Evolutionary conservation across 2,888 invertebrate genomes (phyloP), one percentile per base, ranked within the genome.

Genomic region (Acrobasis repandana): DNA sequence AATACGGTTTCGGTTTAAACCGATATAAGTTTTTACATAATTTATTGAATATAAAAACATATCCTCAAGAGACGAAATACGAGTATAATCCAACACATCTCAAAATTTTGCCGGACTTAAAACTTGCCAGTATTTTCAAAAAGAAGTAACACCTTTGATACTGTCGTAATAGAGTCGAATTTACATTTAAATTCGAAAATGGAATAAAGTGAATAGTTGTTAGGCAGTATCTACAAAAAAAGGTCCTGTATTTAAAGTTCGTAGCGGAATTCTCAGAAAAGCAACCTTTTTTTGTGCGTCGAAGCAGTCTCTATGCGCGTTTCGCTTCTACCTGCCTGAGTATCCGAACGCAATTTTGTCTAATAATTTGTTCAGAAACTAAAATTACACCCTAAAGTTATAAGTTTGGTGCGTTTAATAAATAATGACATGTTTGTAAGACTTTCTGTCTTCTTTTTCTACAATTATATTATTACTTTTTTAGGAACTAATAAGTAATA

Each of bases 271-370:
- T 88, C 88, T 82, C 66, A 76, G 88, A 89, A 88, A 79, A 66
- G 65, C 66, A 65, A 79, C 79, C 80, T 78, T 86, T 85, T 85
- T 83, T 82, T 71, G 67, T 60, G 51, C 60, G 51, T 15, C 46
- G 66, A 65, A 60, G 65, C 63, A 63, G 69, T 70, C 72, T 70
- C 72, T 74, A 76, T 73, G 74, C 75, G 73, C 80, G 78, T 79
- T 80, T 79, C 70, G 63, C 59, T 49, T 76, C 75, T 85, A 85
- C 85, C 85, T 85, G 85, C 85, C 85, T 85, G 85, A 28, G 66
- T 66, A 67, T 65, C 59, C n/a, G 51, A 60, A 64, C 65, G 63
- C 56, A 65, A 64, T 73, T 70, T 58, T 66, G 64, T 67, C 65
- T 65, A 34, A 61, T 63, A 54, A 63, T 66, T 50, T 28, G 52